Base-by-base conservation (phyloP, 2,888 invertebrate species). In the Esperia sulphurella region DNA sequence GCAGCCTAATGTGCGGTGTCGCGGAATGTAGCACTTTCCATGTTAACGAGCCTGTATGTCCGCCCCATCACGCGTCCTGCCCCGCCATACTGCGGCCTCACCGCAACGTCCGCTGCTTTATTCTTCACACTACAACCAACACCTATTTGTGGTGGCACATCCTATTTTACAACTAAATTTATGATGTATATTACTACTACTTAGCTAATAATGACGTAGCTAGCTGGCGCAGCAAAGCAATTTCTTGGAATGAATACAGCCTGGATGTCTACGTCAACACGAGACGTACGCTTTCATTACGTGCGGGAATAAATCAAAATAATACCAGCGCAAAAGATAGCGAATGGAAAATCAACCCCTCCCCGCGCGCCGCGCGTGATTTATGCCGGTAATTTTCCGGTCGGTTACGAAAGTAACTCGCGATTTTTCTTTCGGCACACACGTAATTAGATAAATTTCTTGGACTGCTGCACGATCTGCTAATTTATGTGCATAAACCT, bases 381-480 rank as follows among this genome's bases (percentile, higher is more conserved):
- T 86, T 86, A 86, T 86, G 85, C 80, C 73, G 67, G 84, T 85
- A 86, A 86, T 86, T 86, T 86, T 84, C 84, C 87, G 79, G 82
- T 74, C 79, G 84, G 83, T 84, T 85, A 81, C 83, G 81, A 83
- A 82, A 85, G 82, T 82, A 83, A 88, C 83, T 85, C 77, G 79
- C 83, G 79, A 86, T 86, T 87, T 86, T 88, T 87, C 83, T 81
- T 73, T 68, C 67, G 71, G 75, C 85, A 82, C 83, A 84, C 78
- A 85, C 86, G 78, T 88, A 88, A 88, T 87, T 87, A 88, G 82
- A 85, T 83, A 83, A 85, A 87, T 86, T 82, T 77, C 77, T 74
- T 71, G 75, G 76, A 77, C 78, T 79, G 74, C 67, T 68, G 61
- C 57, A 57, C 52, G 14, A 55, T 45, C 51, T 47, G 49, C 44